These are phyloP conservation scores for Ephestia elutella DNA, from an alignment of 1,140 invertebrate species.

Conservation along the genomic window DNA sequence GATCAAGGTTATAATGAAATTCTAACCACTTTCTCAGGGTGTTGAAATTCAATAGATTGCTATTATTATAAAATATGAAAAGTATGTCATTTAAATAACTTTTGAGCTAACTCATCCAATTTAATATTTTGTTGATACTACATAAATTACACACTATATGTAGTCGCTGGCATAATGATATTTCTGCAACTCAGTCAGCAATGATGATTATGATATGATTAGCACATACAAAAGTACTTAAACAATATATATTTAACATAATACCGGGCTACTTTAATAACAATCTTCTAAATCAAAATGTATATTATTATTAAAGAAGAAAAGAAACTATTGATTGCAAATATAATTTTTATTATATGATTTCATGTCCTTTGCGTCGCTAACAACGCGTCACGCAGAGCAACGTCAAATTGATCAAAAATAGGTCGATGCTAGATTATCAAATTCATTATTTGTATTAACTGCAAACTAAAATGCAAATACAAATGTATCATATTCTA, in stretches of 20 bases:
- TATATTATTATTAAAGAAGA: too few species aligned
- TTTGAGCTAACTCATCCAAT: not conserved
- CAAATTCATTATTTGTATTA: too few species aligned
- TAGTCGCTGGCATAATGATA: not conserved
- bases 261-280: too few species aligned
- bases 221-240: too few species aligned
- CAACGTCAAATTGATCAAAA: conserved; percentile 65
- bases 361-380: conserved; percentile 18
- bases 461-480: too few species aligned
- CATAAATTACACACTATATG: not conserved
- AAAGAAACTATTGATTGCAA: too few species aligned
- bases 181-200: too few species aligned
- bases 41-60: not conserved
- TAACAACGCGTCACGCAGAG: conserved; percentile 67
- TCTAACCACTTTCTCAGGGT: not conserved
- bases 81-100: not conserved
- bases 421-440: conserved; percentile 42
- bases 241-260: too few species aligned
- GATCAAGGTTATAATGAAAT: not conserved
- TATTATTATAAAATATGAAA: not conserved
- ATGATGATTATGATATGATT: too few species aligned
- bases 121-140: not conserved
- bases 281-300: too few species aligned
- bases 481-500: too few species aligned
- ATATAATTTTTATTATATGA: too few species aligned